A percentile compares a stretch with the other conserved stretches of the same genome.
phyloP scores from a whole-genome alignment of 2,113 vertebrate species.

The Chlamydotis undulata region DNA sequence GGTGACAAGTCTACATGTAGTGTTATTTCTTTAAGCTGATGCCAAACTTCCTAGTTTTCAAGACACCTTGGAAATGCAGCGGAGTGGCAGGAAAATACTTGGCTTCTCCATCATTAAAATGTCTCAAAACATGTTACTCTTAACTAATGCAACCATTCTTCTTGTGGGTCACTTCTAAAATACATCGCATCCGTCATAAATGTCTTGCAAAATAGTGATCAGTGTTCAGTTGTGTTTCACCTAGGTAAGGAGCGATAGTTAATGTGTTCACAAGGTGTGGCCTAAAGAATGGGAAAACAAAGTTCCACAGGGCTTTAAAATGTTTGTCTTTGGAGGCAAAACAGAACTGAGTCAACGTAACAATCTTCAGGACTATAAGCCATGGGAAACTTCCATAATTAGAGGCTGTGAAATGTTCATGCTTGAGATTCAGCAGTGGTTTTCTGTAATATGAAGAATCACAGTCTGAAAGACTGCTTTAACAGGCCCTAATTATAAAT shows the following conservation, averaged over 20 bases:
- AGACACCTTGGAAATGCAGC: not conserved
- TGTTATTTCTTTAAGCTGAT: not conserved
- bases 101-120: not conserved
- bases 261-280: not conserved
- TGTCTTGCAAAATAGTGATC: not conserved
- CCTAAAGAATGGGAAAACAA: slow-evolving; percentile 17
- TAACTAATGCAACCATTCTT: not conserved
- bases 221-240: slow-evolving; percentile 24
- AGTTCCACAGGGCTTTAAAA: slow-evolving; percentile 25
- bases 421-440: not conserved
- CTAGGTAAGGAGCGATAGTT: not conserved
- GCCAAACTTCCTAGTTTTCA: not conserved
- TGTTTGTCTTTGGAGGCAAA: slow-evolving; percentile 23
- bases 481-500: not conserved
- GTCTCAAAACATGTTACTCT: not conserved
- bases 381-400: slow-evolving; percentile 31
- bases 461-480: not conserved
- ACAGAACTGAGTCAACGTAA: not conserved
- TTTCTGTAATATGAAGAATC: not conserved
- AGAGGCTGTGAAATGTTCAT: slow-evolving; percentile 19
- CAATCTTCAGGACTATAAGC: not conserved
- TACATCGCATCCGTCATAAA: not conserved
- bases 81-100: not conserved
- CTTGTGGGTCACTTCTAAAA: slow-evolving; percentile 16
- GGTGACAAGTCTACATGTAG: not conserved